These are phyloP conservation scores for Scelioninae gen. 2 DNA, from an alignment of 2,888 invertebrate genomes.

Conservation along the genomic window DNA sequence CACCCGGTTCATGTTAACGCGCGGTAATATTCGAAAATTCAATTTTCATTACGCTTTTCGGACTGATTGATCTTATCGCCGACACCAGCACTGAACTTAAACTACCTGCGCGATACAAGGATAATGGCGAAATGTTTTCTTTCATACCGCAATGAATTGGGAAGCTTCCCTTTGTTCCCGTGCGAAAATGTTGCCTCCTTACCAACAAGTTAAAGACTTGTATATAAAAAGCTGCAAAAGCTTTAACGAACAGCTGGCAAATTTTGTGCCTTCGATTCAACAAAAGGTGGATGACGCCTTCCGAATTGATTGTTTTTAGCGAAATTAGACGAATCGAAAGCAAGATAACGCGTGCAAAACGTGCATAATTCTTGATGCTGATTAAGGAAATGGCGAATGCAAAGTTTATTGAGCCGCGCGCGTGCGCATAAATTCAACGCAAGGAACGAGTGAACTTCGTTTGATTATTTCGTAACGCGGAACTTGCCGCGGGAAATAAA, in stretches of 20 bases:
- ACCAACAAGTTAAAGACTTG: conserved; percentile 37
- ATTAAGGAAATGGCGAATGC: conserved; percentile 48
- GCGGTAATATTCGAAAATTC: conserved; percentile 33
- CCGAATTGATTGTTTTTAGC: conserved; percentile 46
- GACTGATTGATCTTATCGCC: conserved; percentile 41
- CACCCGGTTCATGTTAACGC: conserved; percentile 25
- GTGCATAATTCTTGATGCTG: conserved; percentile 41
- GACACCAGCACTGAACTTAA: conserved; percentile 18
- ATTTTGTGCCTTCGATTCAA: conserved; percentile 36
- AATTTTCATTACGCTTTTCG: conserved; percentile 42
- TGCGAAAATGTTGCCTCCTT: conserved; percentile 47
- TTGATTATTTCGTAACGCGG: conserved; percentile 51
- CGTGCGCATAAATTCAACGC: conserved; percentile 40
- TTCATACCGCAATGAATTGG: conserved; percentile 25
- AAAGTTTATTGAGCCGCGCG: conserved; percentile 50
- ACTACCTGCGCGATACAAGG: conserved; percentile 31
- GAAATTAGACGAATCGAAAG: conserved; percentile 27
- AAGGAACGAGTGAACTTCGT: conserved; percentile 35
- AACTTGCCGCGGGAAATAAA: conserved; percentile 48
- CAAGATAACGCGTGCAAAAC: conserved; percentile 37
- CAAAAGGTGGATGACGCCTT: conserved; percentile 37
- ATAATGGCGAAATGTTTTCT: conserved; percentile 49
- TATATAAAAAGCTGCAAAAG: conserved; percentile 47
- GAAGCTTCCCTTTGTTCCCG: conserved; percentile 42
- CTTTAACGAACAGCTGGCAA: conserved; percentile 42